These are phyloP conservation scores for Drosophila tropicalis DNA, from an alignment of 1,140 invertebrate genomes.

Conservation along the genomic window DNA sequence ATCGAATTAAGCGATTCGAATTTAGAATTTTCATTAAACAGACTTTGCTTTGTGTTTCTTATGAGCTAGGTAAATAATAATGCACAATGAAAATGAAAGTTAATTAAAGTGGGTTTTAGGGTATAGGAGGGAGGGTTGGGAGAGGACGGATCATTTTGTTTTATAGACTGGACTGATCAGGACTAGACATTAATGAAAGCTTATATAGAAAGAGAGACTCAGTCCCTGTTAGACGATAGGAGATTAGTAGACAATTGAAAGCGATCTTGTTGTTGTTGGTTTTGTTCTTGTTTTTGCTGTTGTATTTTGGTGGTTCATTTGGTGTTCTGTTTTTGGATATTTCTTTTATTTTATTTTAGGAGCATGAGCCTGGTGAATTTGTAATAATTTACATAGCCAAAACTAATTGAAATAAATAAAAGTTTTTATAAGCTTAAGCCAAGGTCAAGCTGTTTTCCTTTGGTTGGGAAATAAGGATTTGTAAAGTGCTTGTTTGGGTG, in stretches of 20 bases:
- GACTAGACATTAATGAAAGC: constrained; percentile 45
- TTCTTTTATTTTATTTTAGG: constrained; percentile 29
- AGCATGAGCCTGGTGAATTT: constrained; percentile 68
- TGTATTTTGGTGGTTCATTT: constrained; percentile 59
- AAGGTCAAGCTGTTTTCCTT: constrained; percentile 42
- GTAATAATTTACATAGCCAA: constrained; percentile 43
- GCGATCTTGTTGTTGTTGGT: constrained; percentile 49
- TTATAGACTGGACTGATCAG: constrained; percentile 44
- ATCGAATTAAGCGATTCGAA: background rate
- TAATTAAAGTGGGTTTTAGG: constrained; percentile 53
- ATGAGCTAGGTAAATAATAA: constrained; percentile 59
- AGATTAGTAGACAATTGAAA: constrained; percentile 67
- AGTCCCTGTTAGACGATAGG: constrained; percentile 30
- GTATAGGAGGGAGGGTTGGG: constrained; percentile 5
- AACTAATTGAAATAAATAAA: constrained; percentile 25
- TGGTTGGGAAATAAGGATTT: constrained; percentile 15
- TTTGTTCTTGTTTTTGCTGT: constrained; percentile 47
- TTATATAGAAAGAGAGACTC: constrained; percentile 36
- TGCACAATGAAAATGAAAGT: constrained; percentile 55
- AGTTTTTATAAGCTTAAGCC: constrained; percentile 25
- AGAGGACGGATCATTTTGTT: constrained; percentile 12
- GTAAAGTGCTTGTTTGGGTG: constrained; percentile 35
- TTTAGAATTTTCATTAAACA: constrained; percentile 10
- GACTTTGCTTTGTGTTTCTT: constrained; percentile 60
- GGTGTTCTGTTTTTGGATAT: constrained; percentile 40